Evolutionary conservation across 2,888 invertebrate species (phyloP).

Genomic region (Lasioglossum villosulum): DNA sequence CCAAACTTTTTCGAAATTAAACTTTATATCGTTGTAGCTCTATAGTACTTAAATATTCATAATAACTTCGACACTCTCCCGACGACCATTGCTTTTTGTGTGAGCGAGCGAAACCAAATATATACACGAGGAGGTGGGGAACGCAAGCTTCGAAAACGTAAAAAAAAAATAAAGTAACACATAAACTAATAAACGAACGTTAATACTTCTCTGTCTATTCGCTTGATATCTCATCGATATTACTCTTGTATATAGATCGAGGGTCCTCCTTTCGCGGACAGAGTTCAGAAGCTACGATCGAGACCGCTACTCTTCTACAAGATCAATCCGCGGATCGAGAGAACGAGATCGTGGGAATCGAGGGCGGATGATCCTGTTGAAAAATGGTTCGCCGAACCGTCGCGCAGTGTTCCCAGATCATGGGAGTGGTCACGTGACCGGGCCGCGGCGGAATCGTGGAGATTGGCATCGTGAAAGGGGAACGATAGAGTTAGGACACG

Average conservation of each 20-base stretch:
- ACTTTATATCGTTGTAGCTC: constrained; percentile 60
- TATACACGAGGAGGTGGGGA: constrained; percentile 24
- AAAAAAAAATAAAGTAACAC: neutral
- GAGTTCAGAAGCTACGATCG: constrained; percentile 3
- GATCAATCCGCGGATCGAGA: neutral
- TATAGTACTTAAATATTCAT: constrained; percentile 58
- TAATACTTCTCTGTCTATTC: constrained; percentile 55
- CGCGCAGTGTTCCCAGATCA: too few species aligned
- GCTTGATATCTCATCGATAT: constrained; percentile 60
- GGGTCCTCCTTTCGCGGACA: constrained; percentile 32
- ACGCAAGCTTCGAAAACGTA: constrained; percentile 32
- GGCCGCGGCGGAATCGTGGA: too few species aligned
- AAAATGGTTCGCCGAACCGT: constrained; percentile 38
- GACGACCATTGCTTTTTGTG: constrained; percentile 57
- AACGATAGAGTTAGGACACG: too few species aligned
- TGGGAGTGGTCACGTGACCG: too few species aligned
- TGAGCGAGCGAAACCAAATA: constrained; percentile 33
- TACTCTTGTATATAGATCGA: constrained; percentile 63
- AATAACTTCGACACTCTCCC: constrained; percentile 63
- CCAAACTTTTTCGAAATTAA: constrained; percentile 56
- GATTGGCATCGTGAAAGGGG: too few species aligned
- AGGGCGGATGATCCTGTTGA: constrained; percentile 31
- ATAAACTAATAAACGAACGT: constrained; percentile 25
- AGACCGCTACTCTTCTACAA: constrained; percentile 30
- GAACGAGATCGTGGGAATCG: neutral